phyloP scores from a whole-genome alignment of 1,140 invertebrate genomes.

The Mya arenaria region DNA sequence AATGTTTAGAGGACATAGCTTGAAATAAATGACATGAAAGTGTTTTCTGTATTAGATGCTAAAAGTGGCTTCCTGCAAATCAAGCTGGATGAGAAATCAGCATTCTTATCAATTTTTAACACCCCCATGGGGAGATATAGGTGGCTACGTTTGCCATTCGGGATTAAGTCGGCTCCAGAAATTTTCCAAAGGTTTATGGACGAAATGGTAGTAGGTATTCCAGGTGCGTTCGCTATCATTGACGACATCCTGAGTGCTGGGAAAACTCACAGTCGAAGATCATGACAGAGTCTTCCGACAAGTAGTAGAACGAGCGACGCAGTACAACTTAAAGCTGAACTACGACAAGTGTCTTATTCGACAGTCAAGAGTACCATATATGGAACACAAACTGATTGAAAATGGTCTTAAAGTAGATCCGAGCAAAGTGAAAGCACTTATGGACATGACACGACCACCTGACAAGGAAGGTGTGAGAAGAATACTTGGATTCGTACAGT shows the following conservation, averaged over 20 bases:
- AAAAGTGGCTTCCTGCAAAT: conserved; percentile 54
- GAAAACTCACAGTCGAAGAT: conserved; percentile 9
- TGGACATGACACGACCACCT: conserved; percentile 44
- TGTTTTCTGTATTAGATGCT: conserved; percentile 46
- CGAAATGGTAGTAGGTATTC: conserved; percentile 66
- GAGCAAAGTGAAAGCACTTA: conserved; percentile 75
- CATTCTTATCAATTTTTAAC: conserved; percentile 35
- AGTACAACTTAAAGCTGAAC: conserved; percentile 64
- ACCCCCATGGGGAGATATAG: conserved; percentile 58
- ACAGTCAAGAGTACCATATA: conserved; percentile 46
- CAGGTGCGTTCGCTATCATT: conserved; percentile 65
- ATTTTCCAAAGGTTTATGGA: conserved; percentile 81
- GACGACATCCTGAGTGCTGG: conserved; percentile 74
- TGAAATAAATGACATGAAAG: too few relatives aligned
- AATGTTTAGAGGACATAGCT: too few relatives aligned
- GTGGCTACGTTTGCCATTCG: conserved; percentile 60
- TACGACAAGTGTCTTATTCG: conserved; percentile 51
- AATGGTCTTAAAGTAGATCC: conserved; percentile 78
- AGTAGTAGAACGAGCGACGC: conserved; percentile 76
- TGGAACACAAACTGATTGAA: conserved; percentile 70
- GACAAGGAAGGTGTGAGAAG: conserved; percentile 42
- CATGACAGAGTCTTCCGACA: conserved; percentile 58
- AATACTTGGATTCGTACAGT: conserved; percentile 59
- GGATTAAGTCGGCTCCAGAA: conserved; percentile 68
- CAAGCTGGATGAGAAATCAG: conserved; percentile 23